These are phyloP conservation scores for Penaeus vannamei DNA, from an alignment of 1,140 invertebrate genomes.

Conservation along the genomic window DNA sequence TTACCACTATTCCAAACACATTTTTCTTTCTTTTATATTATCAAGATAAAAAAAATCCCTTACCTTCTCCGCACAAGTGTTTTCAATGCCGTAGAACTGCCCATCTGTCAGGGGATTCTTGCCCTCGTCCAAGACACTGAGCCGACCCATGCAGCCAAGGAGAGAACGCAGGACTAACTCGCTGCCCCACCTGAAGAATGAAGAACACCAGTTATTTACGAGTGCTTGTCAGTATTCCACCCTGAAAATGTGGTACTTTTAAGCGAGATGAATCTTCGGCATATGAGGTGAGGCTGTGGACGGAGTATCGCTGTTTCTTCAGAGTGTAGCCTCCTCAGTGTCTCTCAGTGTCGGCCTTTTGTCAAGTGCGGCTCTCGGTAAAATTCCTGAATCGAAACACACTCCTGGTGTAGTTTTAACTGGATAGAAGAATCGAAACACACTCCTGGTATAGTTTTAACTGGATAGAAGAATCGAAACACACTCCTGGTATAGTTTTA, in stretches of 20 bases:
- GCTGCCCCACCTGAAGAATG: constrained; percentile 47
- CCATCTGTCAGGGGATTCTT: constrained; percentile 78
- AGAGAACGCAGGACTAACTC: constrained; percentile 76
- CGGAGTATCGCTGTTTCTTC: not conserved
- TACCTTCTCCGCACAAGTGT: constrained; percentile 82
- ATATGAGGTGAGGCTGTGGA: not conserved
- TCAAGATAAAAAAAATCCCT: constrained; percentile 56
- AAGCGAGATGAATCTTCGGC: not conserved
- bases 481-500: too few species aligned
- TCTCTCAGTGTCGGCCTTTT: too few species aligned
- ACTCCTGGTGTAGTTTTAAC: too few species aligned
- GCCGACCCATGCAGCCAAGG: constrained; percentile 86
- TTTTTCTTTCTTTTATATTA: not conserved
- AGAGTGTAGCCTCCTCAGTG: too few species aligned
- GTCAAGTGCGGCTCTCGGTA: too few species aligned
- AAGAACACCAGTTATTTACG: not conserved
- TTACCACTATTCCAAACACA: not conserved
- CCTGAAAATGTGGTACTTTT: too few species aligned
- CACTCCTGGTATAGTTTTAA: too few species aligned
- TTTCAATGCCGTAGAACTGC: constrained; percentile 83
- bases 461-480: too few species aligned
- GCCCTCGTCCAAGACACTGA: constrained; percentile 81
- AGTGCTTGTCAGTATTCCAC: not conserved
- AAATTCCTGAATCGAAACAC: too few species aligned
- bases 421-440: too few species aligned